A percentile compares a stretch with the other conserved stretches of the same genome.
Evolutionary conservation across 2,888 invertebrate genomes (phyloP).

Genomic region (Andricus quercusramuli): DNA sequence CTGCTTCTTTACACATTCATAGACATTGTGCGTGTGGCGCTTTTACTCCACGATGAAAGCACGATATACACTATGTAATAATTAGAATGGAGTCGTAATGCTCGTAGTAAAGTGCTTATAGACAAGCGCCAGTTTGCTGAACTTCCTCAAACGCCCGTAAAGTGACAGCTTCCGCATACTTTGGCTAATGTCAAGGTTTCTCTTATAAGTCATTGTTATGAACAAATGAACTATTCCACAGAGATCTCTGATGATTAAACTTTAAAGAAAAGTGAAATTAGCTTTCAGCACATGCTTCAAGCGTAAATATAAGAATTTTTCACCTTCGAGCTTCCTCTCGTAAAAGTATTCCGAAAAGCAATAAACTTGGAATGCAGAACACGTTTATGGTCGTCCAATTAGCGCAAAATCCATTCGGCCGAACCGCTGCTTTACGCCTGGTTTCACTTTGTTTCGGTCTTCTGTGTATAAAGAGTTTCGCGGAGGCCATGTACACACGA

Average conservation of each 20-base stretch:
- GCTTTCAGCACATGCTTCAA: neutral
- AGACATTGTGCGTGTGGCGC: slow-evolving; percentile 35
- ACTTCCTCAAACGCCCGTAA: slow-evolving; percentile 1
- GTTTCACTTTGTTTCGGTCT: slow-evolving; percentile 38
- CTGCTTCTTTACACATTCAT: slow-evolving; percentile 9
- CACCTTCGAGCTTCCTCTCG: slow-evolving; percentile 29
- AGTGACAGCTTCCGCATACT: slow-evolving; percentile 29
- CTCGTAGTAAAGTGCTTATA: slow-evolving; percentile 14
- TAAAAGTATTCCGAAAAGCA: slow-evolving; percentile 31
- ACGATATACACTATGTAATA: slow-evolving; percentile 51
- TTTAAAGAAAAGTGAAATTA: slow-evolving; percentile 22
- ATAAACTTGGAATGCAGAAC: slow-evolving; percentile 42
- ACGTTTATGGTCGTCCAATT: slow-evolving; percentile 41
- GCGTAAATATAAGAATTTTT: slow-evolving; percentile 25
- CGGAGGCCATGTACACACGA: slow-evolving; percentile 25
- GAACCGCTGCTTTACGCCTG: slow-evolving; percentile 39
- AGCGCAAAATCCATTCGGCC: slow-evolving; percentile 40
- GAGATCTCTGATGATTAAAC: neutral
- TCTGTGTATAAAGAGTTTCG: slow-evolving; percentile 38
- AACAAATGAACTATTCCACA: neutral
- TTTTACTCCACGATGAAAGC: slow-evolving; percentile 22
- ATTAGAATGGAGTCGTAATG: slow-evolving; percentile 47
- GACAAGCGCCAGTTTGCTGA: neutral
- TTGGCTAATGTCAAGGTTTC: slow-evolving; percentile 18
- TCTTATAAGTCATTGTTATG: neutral